Base-by-base conservation (phyloP, 2,113 vertebrate genomes). In the Tachuris rubrigastra region DNA sequence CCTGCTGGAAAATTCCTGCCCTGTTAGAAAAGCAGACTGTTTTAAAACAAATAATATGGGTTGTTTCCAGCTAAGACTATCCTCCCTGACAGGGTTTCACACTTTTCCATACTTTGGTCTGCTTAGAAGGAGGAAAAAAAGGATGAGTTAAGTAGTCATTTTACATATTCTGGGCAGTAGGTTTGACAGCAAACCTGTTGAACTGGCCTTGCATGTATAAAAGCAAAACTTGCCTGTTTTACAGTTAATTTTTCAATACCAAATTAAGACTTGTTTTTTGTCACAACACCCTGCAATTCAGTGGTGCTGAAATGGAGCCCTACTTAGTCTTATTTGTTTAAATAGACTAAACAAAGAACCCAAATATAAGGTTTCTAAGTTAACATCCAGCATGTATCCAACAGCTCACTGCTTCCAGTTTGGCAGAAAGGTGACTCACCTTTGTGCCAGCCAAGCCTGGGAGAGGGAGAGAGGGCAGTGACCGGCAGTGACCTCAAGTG, bases 401-500 rank as follows among this genome's bases (percentile, higher is more conserved):
- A 6, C 58, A 33, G 72, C 74, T 75, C 12, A 6, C 63, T 1
- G 2, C 75, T 92, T 71, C 55, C 68, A 95, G 84, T 31, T 73
- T 15, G 67, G 47, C 88, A 92, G 41, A 71, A 73, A 72, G 67
- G 39, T 62, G 55, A 30, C 60, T 65, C 75, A 53, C 63, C 68
- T 62, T 76, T 53, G 65, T 25, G 6, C 44, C 78, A 89, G 78
- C 78, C 12, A 7, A 84, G 92, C 85, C 87, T 6, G 18, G 67
- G 44, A 4, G 0, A 10, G 52, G 30, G 39, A 53, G 72, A 59
- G 42, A 12, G 93, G 91, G 94, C 97, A 95, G 3, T 96, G 97
- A 87, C 97, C 85, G 2, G 73, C 67, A 96, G 44, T 97, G 25
- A 96, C 97, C 93, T 53, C 9, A 4, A 59, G 79, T 4, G 77